phyloP scores from a whole-genome alignment of 2,888 invertebrate species.

The Clanis bilineata region DNA sequence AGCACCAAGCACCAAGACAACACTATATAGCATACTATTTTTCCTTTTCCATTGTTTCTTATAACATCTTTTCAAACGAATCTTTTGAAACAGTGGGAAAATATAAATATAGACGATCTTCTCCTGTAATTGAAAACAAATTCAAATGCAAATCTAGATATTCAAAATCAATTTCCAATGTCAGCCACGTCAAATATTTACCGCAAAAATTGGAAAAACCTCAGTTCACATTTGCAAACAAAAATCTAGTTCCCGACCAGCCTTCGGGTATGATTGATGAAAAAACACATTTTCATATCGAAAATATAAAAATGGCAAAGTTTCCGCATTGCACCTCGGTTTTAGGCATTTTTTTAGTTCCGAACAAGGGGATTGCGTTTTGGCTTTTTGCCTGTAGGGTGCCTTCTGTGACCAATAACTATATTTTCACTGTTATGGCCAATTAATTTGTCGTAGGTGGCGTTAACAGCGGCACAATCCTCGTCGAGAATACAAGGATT shows the following conservation, averaged over 20 bases:
- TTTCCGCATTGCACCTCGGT: slow-evolving; percentile 1
- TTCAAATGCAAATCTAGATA: not conserved
- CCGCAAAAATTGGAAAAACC: not conserved
- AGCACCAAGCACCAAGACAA: too few relatives aligned
- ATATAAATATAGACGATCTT: too few relatives aligned
- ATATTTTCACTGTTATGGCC: slow-evolving; percentile 60
- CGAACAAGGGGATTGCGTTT: slow-evolving; percentile 10
- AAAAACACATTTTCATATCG: not conserved
- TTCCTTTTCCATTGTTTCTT: too few relatives aligned
- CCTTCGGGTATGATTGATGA: not conserved
- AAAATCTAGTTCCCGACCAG: not conserved
- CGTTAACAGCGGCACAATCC: slow-evolving; percentile 41
- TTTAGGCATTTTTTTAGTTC: not conserved
- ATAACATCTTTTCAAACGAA: too few relatives aligned
- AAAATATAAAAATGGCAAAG: not conserved
- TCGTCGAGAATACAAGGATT: slow-evolving; percentile 32
- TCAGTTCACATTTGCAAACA: not conserved
- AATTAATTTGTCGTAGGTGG: slow-evolving; percentile 60
- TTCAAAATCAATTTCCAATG: not conserved
- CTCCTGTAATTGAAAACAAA: not conserved
- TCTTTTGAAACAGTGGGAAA: too few relatives aligned
- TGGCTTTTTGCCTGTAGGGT: slow-evolving; percentile 21
- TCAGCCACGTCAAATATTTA: not conserved
- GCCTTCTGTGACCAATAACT: slow-evolving; percentile 43
- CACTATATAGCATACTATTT: too few relatives aligned